Percentiles rank a stretch among this genome's conserved stretches.
Conservation (phyloP, 2,888 invertebrate genomes). For the Ochropacha duplaris region DNA sequence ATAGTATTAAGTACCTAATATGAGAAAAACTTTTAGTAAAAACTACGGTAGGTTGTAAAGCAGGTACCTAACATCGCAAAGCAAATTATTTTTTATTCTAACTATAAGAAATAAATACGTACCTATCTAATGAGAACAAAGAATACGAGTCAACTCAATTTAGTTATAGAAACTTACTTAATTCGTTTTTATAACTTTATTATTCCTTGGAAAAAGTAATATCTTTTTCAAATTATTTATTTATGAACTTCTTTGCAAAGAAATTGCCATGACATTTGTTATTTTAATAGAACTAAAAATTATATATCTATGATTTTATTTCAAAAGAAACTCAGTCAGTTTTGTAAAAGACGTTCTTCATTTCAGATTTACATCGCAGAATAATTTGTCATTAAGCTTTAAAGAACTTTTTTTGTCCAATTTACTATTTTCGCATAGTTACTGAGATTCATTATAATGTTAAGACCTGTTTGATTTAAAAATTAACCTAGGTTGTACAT, state of each 20-base stretch:
- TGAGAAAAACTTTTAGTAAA: no score
- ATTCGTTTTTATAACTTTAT: slow-evolving; percentile 9
- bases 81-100: no score
- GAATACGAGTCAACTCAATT: neutral
- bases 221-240: neutral
- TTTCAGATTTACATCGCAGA: neutral
- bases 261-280: neutral
- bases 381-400: neutral
- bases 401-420: neutral
- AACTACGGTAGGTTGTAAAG: no score
- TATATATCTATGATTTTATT: neutral
- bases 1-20: no score
- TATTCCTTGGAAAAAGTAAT: slow-evolving; percentile 4
- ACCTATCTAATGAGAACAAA: no score
- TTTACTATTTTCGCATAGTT: neutral
- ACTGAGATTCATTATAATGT: no score
- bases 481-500: no score
- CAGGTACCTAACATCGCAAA: no score
- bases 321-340: neutral
- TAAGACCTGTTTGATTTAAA: neutral
- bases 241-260: neutral
- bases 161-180: no score
- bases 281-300: neutral
- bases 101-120: no score
- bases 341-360: neutral